These are phyloP conservation scores for Gymnocypris eckloni DNA, from an alignment of 2,797 vertebrate genomes.

Conservation along the genomic window DNA sequence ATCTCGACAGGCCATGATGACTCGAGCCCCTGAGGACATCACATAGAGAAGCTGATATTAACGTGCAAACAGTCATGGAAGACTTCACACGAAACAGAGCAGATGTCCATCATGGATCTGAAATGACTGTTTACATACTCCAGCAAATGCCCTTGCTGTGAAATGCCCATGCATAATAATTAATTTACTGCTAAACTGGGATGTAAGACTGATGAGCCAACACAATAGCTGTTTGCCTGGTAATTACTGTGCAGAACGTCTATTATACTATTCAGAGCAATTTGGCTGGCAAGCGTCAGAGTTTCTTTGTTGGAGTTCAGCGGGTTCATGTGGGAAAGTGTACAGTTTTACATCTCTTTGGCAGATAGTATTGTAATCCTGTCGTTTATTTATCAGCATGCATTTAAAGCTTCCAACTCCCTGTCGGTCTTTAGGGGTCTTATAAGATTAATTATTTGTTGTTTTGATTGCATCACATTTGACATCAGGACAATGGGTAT, in stretches of 20 bases:
- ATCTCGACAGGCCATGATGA: slow-evolving; percentile 91
- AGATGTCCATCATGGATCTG: background rate
- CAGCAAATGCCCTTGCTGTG: slow-evolving; percentile 16
- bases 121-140: slow-evolving; percentile 29
- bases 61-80: background rate
- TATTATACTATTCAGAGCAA: slow-evolving; percentile 70
- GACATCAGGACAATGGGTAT: background rate
- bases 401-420: slow-evolving; percentile 24
- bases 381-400: slow-evolving; percentile 39
- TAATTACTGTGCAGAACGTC: slow-evolving; percentile 70
- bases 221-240: slow-evolving; percentile 65
- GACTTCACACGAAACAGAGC: background rate
- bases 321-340: slow-evolving; percentile 62
- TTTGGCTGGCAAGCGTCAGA: slow-evolving; percentile 64
- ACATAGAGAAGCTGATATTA: slow-evolving; percentile 1
- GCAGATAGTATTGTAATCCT: slow-evolving; percentile 42
- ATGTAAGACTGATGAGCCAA: slow-evolving; percentile 46
- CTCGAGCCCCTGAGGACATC: slow-evolving; percentile 82
- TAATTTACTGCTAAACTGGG: slow-evolving; percentile 34
- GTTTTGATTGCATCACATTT: slow-evolving; percentile 6
- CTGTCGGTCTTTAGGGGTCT: background rate
- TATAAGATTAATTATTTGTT: slow-evolving; percentile 15
- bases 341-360: slow-evolving; percentile 59
- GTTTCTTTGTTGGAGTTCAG: slow-evolving; percentile 70
- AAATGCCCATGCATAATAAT: slow-evolving; percentile 50